A percentile compares a stretch with the other conserved stretches of the same genome.
phyloP scores from a whole-genome alignment of 2,888 invertebrate genomes.

The Drosophila siamana region DNA sequence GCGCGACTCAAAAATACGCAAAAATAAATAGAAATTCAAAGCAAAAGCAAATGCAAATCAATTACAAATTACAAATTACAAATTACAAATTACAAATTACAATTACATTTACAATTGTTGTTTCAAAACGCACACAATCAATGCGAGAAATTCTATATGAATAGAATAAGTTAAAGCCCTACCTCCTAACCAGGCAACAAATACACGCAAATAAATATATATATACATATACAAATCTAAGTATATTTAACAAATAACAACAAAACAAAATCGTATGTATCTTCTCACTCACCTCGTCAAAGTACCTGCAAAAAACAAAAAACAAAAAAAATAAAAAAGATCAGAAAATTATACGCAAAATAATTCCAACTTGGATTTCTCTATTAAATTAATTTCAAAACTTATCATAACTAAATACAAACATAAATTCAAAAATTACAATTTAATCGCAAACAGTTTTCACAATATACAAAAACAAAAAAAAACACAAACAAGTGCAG shows the following conservation, averaged over 20 bases:
- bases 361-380: conserved; percentile 13
- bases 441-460: conserved; percentile 13
- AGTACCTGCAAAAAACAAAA: conserved; percentile 71
- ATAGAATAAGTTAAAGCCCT: conserved; percentile 38
- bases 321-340: conserved; percentile 26
- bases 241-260: too few relatives aligned
- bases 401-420: conserved; percentile 1
- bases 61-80: conserved; percentile 16
- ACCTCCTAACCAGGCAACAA: conserved; percentile 39
- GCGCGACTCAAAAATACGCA: conserved; percentile 15
- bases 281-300: conserved; percentile 71
- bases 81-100: conserved; percentile 17
- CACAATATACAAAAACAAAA: conserved; percentile 2
- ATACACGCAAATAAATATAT: conserved; percentile 28
- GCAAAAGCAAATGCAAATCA: conserved; percentile 23
- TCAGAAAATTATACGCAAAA: conserved; percentile 16
- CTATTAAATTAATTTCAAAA: conserved; percentile 29
- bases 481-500: too few relatives aligned
- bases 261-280: conserved; percentile 35
- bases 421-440: conserved; percentile 12
- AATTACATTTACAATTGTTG: conserved; percentile 9
- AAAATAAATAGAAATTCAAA: conserved; percentile 27
- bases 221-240: conserved; percentile 28
- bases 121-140: conserved; percentile 40
- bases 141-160: conserved; percentile 35